These are phyloP conservation scores for Anoura caudifer DNA, from an alignment of 2,113 vertebrate species.

Conservation along the genomic window DNA sequence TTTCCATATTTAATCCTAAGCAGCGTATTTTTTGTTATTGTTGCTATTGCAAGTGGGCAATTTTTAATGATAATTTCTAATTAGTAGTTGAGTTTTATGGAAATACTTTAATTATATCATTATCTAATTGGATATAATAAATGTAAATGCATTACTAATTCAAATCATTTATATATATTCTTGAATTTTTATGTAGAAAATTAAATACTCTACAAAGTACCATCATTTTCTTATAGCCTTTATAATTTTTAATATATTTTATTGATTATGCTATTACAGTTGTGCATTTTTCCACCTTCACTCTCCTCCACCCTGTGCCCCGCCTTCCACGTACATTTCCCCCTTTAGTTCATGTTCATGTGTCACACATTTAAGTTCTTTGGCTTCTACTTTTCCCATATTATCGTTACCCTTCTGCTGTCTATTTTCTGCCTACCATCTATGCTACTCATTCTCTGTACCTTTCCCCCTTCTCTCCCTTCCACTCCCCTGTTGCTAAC, in stretches of 20 bases:
- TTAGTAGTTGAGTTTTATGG: background rate
- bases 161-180: background rate
- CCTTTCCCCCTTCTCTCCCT: too few species aligned
- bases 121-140: background rate
- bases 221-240: background rate
- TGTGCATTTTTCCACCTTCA: too few species aligned
- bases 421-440: too few species aligned
- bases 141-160: background rate
- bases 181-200: background rate
- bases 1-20: background rate
- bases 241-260: background rate
- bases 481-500: too few species aligned
- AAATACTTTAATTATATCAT: background rate
- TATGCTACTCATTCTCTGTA: too few species aligned
- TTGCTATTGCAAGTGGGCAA: background rate
- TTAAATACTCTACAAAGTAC: background rate
- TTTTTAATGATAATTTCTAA: background rate
- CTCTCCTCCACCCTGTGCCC: too few species aligned
- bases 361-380: too few species aligned
- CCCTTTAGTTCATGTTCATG: too few species aligned
- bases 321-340: too few species aligned
- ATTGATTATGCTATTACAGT: too few species aligned
- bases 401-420: too few species aligned
- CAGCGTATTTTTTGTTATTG: background rate
- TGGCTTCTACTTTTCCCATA: too few species aligned